phyloP scores from a whole-genome alignment of 2,888 invertebrate genomes.

The Geophilus truncorum region DNA sequence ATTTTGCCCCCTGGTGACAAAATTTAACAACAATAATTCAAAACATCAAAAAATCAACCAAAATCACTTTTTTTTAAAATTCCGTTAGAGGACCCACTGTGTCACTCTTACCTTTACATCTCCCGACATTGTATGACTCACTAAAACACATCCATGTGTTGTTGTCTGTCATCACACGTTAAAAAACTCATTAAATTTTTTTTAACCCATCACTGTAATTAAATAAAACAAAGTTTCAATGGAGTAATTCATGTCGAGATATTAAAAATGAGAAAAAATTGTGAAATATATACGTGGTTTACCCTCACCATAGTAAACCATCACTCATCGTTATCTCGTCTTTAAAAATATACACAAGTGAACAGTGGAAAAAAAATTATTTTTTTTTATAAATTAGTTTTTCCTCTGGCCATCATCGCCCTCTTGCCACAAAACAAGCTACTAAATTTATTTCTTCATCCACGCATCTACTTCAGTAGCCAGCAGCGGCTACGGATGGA shows the following conservation, averaged over 20 bases:
- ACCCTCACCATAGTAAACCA: background rate
- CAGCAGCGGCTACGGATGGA: conserved; percentile 2
- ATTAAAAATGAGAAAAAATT: background rate
- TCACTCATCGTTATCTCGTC: background rate
- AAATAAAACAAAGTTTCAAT: background rate
- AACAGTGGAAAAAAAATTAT: too few relatives aligned
- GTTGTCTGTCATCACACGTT: background rate
- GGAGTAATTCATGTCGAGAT: background rate
- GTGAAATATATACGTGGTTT: background rate
- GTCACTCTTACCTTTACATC: background rate
- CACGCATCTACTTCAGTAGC: background rate
- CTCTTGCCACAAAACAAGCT: conserved; percentile 4
- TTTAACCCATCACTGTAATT: background rate
- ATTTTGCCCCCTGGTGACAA: too few relatives aligned
- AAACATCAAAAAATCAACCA: too few relatives aligned
- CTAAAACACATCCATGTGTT: background rate
- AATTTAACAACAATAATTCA: too few relatives aligned
- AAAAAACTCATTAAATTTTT: background rate
- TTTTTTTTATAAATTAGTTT: background rate
- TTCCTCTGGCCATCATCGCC: background rate
- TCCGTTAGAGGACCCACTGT: too few relatives aligned
- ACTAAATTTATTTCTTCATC: background rate
- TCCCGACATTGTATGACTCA: background rate
- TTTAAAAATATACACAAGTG: background rate
- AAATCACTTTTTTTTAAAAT: too few relatives aligned